These are phyloP conservation scores for Azorinus chamasolen DNA, from an alignment of 2,888 invertebrate species.

Conservation along the genomic window DNA sequence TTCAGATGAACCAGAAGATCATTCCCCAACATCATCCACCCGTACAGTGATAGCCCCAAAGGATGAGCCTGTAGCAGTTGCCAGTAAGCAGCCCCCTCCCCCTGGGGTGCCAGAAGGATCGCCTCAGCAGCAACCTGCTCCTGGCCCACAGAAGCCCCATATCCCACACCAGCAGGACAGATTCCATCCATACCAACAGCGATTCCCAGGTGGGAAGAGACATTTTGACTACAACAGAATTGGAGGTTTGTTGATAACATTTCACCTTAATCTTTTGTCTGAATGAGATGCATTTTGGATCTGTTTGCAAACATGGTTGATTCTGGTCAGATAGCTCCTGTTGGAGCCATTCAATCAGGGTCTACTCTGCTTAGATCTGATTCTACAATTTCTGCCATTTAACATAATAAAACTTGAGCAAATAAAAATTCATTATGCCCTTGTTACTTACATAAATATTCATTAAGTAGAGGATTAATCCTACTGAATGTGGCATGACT, in stretches of 20 bases:
- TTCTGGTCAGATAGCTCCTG: no score
- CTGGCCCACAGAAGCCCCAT: slow-evolving; percentile 18
- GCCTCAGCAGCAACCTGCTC: slow-evolving; percentile 52
- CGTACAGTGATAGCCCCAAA: slow-evolving; percentile 63
- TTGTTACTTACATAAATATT: no score
- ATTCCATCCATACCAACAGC: slow-evolving; percentile 55
- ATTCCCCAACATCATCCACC: slow-evolving; percentile 46
- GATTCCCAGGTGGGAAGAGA: slow-evolving; percentile 68
- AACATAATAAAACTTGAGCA: no score
- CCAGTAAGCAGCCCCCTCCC: slow-evolving; percentile 46
- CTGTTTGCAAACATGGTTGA: no score
- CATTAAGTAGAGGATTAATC: no score
- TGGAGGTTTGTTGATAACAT: slow-evolving; percentile 66
- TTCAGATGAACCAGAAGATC: slow-evolving; percentile 38
- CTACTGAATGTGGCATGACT: no score
- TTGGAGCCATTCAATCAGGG: no score
- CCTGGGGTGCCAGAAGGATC: slow-evolving; percentile 73
- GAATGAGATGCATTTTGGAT: no score
- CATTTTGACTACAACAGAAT: slow-evolving; percentile 79
- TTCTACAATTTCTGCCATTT: no score
- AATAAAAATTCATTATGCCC: no score
- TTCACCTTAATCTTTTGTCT: no score
- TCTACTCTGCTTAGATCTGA: no score
- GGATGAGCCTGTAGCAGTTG: slow-evolving; percentile 48
- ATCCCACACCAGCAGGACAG: slow-evolving; percentile 66